Base-by-base conservation (phyloP, 2,113 vertebrate species). In the Grus americana region DNA sequence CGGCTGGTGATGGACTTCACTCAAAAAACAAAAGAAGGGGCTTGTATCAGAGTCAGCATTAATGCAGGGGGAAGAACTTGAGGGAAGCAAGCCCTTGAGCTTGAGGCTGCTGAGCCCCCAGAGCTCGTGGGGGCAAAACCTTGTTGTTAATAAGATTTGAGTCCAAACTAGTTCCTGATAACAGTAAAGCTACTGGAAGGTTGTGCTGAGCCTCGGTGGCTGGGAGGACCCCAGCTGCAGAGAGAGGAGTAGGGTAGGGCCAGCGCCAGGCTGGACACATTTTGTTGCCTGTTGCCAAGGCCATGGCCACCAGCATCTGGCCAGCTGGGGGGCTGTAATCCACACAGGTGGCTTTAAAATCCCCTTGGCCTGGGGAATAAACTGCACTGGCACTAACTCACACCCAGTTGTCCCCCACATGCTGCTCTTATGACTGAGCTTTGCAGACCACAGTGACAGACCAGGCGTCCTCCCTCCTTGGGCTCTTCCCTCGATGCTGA, bases 401-500 rank as follows among this genome's bases (percentile, higher is more conserved):
- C 15, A 26, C 17, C 22, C 32, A 10, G 19, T 3, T 68, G 17
- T 50, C 26, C 16, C n/a, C 16, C 32, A 46, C n/a, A 12, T 29
- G 32, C 72, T 83, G 52, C 54, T 80, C 15, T 67, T 46, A 55
- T 2, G 2, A n/a, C 63, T 83, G 49, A 80, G 67, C n/a, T 89
- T 65, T 3, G 5, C 67, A 79, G 32, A n/a, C 44, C 54, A 32
- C 1, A 4, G 52, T 2, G 3, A 46, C 40, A 59, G 32, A 32
- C 7, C 32, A 55, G 30, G 18, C 6, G 2, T 61, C 14, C 9
- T n/a, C 18, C 15, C 9, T 63, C 27, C 52, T 26, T 0, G 1
- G 24, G 18, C 32, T 72, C 32, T 68, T 59, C 52, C 54, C 2
- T 24, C 24, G 2, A 1, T 8, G n/a, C 12, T 72, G 22, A 57